phyloP scores from a whole-genome alignment of 2,888 invertebrate genomes.

The Agonum fuliginosum region DNA sequence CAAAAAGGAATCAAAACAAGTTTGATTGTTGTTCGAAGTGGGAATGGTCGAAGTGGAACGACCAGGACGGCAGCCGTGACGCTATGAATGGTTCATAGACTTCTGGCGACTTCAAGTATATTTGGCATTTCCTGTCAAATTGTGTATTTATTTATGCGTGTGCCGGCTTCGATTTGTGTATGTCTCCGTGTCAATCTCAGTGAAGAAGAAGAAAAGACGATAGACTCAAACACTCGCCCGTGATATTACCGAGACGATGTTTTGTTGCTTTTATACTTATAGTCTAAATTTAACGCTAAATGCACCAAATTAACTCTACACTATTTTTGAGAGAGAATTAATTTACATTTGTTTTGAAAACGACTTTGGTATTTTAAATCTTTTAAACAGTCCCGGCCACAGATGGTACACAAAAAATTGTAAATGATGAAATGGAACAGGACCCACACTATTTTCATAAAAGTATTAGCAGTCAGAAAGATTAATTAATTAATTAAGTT shows the following conservation, averaged over 20 bases:
- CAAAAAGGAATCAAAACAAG: no score
- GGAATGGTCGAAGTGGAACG: no score
- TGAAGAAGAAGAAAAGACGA: constrained; percentile 8
- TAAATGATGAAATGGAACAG: no score
- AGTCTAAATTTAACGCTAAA: neutral
- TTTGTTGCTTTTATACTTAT: neutral
- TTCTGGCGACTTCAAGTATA: constrained; percentile 48
- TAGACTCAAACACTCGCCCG: neutral
- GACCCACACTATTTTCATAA: no score
- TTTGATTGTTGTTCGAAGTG: no score
- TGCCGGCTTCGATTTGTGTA: constrained; percentile 53
- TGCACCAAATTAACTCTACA: neutral
- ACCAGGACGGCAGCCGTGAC: no score
- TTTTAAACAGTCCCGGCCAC: no score
- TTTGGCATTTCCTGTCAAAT: constrained; percentile 59
- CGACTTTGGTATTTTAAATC: no score
- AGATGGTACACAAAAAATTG: no score
- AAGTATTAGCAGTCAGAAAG: no score
- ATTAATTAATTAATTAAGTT: no score
- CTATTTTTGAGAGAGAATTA: constrained; percentile 14
- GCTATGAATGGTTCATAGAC: constrained; percentile 47
- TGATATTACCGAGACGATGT: neutral
- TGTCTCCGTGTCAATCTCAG: constrained; percentile 50
- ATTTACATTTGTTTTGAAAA: constrained; percentile 28
- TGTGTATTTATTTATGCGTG: constrained; percentile 58